Evolutionary conservation across 1,140 invertebrate genomes (phyloP).

Genomic region (Drosophila nikananu): DNA sequence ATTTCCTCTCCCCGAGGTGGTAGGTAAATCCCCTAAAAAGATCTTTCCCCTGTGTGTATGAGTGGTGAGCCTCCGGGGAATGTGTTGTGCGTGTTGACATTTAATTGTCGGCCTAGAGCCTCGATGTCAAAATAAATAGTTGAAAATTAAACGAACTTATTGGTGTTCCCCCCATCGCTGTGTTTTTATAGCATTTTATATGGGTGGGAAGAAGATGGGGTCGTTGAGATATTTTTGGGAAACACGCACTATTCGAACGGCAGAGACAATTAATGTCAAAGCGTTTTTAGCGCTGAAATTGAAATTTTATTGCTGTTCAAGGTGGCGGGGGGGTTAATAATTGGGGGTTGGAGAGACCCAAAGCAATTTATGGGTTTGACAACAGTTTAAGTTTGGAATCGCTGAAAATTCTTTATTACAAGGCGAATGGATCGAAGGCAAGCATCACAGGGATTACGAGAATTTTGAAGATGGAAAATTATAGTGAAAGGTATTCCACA

Average conservation of each 20-base stretch:
- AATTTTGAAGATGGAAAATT: background rate
- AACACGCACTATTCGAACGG: constrained; percentile 42
- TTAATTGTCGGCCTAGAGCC: constrained; percentile 70
- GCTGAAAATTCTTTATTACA: constrained; percentile 23
- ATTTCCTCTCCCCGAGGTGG: constrained; percentile 38
- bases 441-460: background rate
- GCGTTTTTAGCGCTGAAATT: constrained; percentile 69
- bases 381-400: constrained; percentile 40
- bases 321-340: constrained; percentile 22
- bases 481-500: background rate
- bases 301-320: constrained; percentile 74
- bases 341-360: background rate
- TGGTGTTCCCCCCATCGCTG: constrained; percentile 47
- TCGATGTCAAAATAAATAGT: constrained; percentile 81
- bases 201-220: constrained; percentile 10
- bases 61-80: constrained; percentile 14
- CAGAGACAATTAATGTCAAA: constrained; percentile 68
- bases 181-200: constrained; percentile 58
- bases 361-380: constrained; percentile 47
- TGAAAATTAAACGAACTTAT: constrained; percentile 79
- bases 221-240: constrained; percentile 67
- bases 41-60: constrained; percentile 13
- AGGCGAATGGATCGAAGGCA: background rate
- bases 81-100: constrained; percentile 75
- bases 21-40: constrained; percentile 59